These are phyloP conservation scores for Poeciliopsis infans DNA, from an alignment of 2,797 vertebrate species.

Conservation along the genomic window DNA sequence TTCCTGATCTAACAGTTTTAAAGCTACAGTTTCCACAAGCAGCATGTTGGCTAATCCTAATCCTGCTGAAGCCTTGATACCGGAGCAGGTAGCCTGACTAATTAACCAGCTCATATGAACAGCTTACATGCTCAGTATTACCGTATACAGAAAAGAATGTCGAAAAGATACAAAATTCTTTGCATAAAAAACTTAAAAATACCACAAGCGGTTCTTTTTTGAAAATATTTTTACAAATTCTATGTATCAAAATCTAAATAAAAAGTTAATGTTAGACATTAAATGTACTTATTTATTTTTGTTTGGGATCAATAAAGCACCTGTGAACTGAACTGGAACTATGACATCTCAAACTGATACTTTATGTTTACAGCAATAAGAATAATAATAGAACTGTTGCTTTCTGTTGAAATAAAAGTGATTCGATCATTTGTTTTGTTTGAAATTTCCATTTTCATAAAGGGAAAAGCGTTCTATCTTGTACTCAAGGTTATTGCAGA, in stretches of 20 bases:
- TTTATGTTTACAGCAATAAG: background rate
- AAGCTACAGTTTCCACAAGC: background rate
- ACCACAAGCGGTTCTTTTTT: background rate
- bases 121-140: background rate
- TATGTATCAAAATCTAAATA: background rate
- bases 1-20: background rate
- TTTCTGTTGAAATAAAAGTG: background rate
- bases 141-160: background rate
- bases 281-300: background rate
- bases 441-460: background rate
- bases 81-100: background rate
- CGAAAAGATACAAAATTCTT: background rate
- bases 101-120: background rate
- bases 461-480: background rate
- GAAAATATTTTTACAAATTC: background rate
- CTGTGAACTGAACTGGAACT: background rate
- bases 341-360: background rate
- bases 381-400: no score
- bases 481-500: background rate
- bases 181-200: background rate
- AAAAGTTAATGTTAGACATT: background rate
- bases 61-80: background rate
- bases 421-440: background rate
- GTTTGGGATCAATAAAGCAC: background rate
- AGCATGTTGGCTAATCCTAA: background rate